phyloP scores from a whole-genome alignment of 2,888 invertebrate genomes.

The Drosophila demipolita region DNA sequence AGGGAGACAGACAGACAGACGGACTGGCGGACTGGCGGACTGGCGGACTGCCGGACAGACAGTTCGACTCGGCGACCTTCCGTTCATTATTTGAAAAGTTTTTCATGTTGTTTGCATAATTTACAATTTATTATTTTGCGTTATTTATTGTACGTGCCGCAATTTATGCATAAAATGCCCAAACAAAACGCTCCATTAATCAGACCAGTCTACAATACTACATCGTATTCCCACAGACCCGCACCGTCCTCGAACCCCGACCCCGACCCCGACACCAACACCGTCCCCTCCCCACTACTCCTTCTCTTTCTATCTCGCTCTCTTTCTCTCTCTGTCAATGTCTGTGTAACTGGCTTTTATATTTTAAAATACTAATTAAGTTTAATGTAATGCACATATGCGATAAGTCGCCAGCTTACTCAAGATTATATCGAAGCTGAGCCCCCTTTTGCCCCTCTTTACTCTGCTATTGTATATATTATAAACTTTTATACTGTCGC shows the following conservation, averaged over 20 bases:
- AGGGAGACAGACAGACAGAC: background rate
- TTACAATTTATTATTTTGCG: conserved; percentile 79
- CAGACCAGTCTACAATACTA: conserved; percentile 51
- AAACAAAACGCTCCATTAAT: conserved; percentile 78
- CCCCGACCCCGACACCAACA: conserved; percentile 9
- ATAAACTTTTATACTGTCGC: conserved; percentile 3
- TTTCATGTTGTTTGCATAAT: conserved; percentile 77
- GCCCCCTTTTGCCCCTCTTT: conserved; percentile 24
- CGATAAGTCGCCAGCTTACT: conserved; percentile 72
- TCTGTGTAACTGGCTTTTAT: background rate
- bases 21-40: background rate
- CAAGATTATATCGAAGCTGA: conserved; percentile 68
- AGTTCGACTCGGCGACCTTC: conserved; percentile 51
- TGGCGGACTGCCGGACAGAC: background rate
- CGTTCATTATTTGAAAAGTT: conserved; percentile 66
- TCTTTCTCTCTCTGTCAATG: background rate
- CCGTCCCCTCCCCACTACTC: background rate
- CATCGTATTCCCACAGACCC: conserved; percentile 61
- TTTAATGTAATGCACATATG: conserved; percentile 79
- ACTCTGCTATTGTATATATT: conserved; percentile 19
- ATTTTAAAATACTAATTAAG: conserved; percentile 69
- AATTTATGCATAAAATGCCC: conserved; percentile 74
- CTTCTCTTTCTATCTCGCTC: background rate
- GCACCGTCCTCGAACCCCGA: conserved; percentile 36
- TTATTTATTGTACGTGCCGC: conserved; percentile 75